These are phyloP conservation scores for Oscheius sp. DNA, from an alignment of 2,888 invertebrate genomes.

Conservation along the genomic window DNA sequence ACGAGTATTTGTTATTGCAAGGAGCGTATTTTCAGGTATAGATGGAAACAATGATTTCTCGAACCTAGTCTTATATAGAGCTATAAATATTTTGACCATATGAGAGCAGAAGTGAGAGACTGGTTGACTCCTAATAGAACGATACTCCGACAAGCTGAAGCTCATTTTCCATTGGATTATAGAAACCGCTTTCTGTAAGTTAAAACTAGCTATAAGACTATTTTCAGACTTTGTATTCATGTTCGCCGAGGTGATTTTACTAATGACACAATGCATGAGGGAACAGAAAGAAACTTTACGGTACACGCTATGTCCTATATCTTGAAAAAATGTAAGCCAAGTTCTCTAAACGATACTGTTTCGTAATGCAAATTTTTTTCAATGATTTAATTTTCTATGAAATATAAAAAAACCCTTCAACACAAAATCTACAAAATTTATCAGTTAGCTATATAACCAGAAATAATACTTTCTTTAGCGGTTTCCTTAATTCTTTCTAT, in stretches of 20 bases:
- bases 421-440: no score
- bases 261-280: background rate
- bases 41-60: background rate
- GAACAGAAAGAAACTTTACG: background rate
- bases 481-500: no score
- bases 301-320: background rate
- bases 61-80: background rate
- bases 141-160: background rate
- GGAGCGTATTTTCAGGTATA: background rate
- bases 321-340: background rate
- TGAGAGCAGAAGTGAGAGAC: background rate
- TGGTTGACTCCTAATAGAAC: background rate
- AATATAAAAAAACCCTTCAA: no score
- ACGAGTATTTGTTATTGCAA: background rate
- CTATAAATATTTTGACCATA: constrained; percentile 4
- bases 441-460: no score
- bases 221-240: background rate
- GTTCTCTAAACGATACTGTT: no score
- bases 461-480: no score
- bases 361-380: no score
- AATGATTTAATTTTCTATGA: no score
- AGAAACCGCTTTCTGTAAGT: background rate
- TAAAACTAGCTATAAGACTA: no score
- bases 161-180: background rate
- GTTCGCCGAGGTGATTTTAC: background rate